Percentiles rank a stretch among this genome's conserved stretches.
phyloP scores from a whole-genome alignment of 2,888 invertebrate genomes.

The Epinotia brunnichana region DNA sequence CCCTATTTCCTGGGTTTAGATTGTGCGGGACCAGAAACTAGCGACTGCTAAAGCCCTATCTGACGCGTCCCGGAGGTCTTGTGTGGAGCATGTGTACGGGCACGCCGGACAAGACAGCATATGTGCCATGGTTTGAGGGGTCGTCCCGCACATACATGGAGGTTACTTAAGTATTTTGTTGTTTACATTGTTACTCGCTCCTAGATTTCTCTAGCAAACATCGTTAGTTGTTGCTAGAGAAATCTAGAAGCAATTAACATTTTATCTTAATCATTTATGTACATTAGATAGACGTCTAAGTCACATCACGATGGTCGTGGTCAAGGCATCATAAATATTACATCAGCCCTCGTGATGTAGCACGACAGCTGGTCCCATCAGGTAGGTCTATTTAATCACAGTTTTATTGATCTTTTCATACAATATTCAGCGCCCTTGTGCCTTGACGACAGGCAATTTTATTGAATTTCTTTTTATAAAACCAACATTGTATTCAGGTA shows the following conservation, averaged over 20 bases:
- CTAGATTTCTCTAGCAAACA: neutral
- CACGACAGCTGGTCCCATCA: conserved; percentile 12
- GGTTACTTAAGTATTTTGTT: neutral
- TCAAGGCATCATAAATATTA: conserved; percentile 3
- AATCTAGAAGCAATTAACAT: too few species aligned
- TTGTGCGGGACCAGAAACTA: too few species aligned
- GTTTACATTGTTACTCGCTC: neutral
- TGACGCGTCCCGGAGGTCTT: too few species aligned
- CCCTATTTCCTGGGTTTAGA: too few species aligned
- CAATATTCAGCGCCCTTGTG: conserved; percentile 1
- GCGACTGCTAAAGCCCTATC: too few species aligned
- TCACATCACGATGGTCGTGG: conserved; percentile 6
- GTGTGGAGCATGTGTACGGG: too few species aligned
- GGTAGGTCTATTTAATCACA: neutral
- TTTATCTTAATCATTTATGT: neutral
- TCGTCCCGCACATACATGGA: too few species aligned
- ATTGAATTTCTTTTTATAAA: neutral
- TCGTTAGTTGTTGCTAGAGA: too few species aligned
- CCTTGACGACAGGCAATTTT: neutral
- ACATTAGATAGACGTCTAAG: neutral
- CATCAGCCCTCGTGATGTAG: neutral
- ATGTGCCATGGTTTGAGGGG: too few species aligned
- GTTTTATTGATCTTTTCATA: conserved; percentile 19
- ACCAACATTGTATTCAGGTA: neutral
- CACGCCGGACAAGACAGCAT: too few species aligned